phyloP scores from a whole-genome alignment of 2,888 invertebrate species.

The Anodontia alba region DNA sequence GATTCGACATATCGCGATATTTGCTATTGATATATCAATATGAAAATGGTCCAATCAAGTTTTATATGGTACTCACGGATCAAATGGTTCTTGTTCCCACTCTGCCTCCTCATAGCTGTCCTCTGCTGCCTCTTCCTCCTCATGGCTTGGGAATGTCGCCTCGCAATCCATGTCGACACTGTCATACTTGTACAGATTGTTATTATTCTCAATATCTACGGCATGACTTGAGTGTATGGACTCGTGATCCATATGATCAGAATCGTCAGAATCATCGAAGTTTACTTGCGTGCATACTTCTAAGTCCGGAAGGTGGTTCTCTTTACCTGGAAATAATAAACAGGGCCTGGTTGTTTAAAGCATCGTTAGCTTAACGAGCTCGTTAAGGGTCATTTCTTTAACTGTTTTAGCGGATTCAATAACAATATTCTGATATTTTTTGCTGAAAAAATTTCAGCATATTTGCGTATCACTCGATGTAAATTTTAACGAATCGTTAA shows the following conservation, averaged over 20 bases:
- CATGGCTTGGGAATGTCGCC: constrained; percentile 49
- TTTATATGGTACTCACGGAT: constrained; percentile 89
- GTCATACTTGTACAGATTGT: constrained; percentile 48
- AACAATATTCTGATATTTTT: too few species aligned
- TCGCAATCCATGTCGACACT: constrained; percentile 57
- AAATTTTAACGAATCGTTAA: too few species aligned
- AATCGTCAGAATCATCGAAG: constrained; percentile 39
- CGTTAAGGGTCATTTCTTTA: too few species aligned
- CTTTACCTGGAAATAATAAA: constrained; percentile 79
- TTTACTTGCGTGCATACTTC: constrained; percentile 46
- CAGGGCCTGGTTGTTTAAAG: too few species aligned
- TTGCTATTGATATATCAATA: too few species aligned
- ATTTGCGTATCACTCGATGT: too few species aligned
- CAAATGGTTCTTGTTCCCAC: constrained; percentile 90
- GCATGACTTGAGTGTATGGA: not conserved
- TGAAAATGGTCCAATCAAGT: too few species aligned
- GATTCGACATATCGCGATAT: too few species aligned
- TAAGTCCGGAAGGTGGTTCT: constrained; percentile 78
- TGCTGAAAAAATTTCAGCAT: too few species aligned
- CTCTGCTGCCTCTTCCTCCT: constrained; percentile 76
- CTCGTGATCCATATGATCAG: constrained; percentile 23
- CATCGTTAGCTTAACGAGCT: too few species aligned
- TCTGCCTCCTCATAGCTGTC: constrained; percentile 89
- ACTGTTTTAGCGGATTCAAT: too few species aligned
- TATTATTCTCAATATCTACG: constrained; percentile 49